Evolutionary conservation across 2,113 vertebrate genomes (phyloP).

Genomic region (Typhlomys cinereus): DNA sequence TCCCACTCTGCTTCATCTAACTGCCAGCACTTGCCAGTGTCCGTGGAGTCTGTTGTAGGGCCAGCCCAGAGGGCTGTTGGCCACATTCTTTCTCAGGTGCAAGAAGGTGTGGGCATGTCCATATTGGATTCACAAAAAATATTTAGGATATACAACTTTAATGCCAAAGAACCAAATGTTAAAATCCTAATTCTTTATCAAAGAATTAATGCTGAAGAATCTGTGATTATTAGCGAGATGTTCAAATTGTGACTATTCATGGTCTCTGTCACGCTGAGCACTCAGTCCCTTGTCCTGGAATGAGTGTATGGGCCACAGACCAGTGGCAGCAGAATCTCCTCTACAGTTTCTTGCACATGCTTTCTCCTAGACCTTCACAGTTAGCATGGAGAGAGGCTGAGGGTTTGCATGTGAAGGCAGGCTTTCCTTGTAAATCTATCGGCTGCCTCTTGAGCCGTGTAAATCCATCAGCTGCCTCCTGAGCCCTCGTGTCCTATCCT

Average conservation of each 20-base stretch:
- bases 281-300: neutral
- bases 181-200: no score
- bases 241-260: no score
- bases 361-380: neutral
- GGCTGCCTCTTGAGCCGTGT: neutral
- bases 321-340: neutral
- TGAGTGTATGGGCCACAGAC: neutral
- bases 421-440: neutral
- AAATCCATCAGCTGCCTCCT: neutral
- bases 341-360: neutral
- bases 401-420: neutral
- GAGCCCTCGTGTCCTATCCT: neutral
- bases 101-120: neutral
- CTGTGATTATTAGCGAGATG: no score
- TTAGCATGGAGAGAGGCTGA: neutral
- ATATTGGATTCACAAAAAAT: neutral
- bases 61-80: neutral
- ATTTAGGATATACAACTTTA: constrained; percentile 4
- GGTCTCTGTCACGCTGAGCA: neutral
- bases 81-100: neutral
- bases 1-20: neutral
- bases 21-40: neutral
- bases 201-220: no score
- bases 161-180: neutral
- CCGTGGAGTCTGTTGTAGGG: neutral